Evolutionary conservation across 2,113 vertebrate genomes (phyloP).

Genomic region (Ceuthmochares aereus): DNA sequence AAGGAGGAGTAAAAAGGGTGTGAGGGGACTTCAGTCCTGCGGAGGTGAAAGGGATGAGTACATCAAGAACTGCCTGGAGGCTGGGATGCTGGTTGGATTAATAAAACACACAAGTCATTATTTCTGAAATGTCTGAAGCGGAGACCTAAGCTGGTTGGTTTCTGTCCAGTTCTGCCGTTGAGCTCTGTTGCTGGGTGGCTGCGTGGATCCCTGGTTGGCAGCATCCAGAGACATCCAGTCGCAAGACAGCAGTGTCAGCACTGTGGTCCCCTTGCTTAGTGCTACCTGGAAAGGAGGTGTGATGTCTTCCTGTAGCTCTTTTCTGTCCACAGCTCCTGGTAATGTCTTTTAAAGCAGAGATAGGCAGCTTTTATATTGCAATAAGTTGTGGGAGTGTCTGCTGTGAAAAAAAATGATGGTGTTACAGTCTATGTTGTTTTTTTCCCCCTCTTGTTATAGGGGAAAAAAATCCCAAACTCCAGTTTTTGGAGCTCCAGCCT

Average conservation of each 20-base stretch:
- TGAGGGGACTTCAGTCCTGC: neutral
- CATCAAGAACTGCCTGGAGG: neutral
- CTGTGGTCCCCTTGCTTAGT: neutral
- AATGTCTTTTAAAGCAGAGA: neutral
- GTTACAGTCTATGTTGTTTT: accelerated
- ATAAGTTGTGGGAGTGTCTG: neutral
- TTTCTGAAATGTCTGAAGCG: neutral
- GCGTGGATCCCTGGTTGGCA: accelerated
- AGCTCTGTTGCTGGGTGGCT: accelerated
- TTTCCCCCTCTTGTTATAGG: neutral
- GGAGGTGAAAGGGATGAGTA: neutral
- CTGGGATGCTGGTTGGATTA: neutral
- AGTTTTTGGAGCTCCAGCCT: neutral
- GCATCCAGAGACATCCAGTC: too few relatives aligned
- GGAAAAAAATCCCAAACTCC: too few relatives aligned
- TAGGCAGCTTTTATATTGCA: neutral
- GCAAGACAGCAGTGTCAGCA: accelerated
- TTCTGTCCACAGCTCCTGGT: accelerated
- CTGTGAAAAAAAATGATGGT: neutral
- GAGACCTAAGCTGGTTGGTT: accelerated
- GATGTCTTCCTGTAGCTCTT: neutral
- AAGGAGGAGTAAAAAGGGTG: neutral
- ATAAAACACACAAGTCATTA: accelerated
- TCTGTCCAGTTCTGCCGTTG: neutral
- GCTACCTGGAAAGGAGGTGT: neutral